Base-by-base conservation (phyloP, 2,888 invertebrate species). In the Barypeithes pellucidus region DNA sequence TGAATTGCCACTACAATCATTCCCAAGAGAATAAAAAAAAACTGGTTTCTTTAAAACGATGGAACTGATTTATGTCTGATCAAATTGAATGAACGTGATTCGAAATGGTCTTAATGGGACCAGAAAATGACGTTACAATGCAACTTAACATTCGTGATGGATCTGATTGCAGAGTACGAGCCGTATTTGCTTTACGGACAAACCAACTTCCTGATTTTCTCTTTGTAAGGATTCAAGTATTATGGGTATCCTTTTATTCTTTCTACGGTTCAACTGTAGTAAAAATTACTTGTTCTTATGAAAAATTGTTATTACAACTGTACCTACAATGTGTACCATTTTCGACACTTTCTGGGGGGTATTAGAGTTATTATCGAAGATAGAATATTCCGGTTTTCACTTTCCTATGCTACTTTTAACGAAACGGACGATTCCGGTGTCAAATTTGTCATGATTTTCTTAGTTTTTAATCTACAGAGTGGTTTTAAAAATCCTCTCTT, bases 51-150 rank as follows among this genome's bases (percentile, higher is more conserved):
- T 67, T 22, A 67, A 60, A 67, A 67, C 65, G 66, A 43, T 24
- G 50, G 43, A 52, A 65, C 50, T 59, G 71, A 71, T 72, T 67
- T 72, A 72, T 62, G 24, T 36, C 22, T 61, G 67, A 72, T 72
- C 54, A 41, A 72, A 67, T 61, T 72, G 72, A 72, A 72, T 72
- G 61, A 67, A 67, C 67, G 61, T 33, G 67, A 43, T 61, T 67
- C 43, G 36, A 66, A 61, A 61, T 45, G 67, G 66, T 52, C 52
- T 72, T 72, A 72, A 72, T 72, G 72, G 67, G 62, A 22, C 72
- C 72, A 52, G 61, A 67, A 67, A 72, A 72, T 62, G 67, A 54
- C 72, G 52, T 60, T 43, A 67, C 72, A 72, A 72, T 67, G 60
- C 72, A 43, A 41, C 41, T 61, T 72, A 67, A 50, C 50, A 67